A percentile compares a stretch with the other conserved stretches of the same genome.
Conservation (phyloP, 2,797 vertebrate genomes). For the Agapornis canus region DNA sequence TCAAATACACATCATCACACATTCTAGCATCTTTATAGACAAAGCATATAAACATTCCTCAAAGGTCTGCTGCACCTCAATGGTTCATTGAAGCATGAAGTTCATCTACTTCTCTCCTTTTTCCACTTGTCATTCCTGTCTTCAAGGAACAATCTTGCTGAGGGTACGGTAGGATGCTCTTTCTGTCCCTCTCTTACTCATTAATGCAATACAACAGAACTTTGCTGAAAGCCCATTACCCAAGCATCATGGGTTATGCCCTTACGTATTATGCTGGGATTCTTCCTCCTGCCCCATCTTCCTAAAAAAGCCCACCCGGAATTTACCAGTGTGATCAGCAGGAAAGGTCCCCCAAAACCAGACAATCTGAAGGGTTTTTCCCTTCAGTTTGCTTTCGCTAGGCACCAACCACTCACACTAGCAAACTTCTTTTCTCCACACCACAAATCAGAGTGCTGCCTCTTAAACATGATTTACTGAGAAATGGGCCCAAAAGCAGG, state of each 20-base stretch:
- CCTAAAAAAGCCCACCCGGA: background rate
- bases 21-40: background rate
- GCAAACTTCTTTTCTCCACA: background rate
- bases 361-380: background rate
- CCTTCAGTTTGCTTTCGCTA: background rate
- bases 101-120: background rate
- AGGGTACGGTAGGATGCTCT: background rate
- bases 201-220: background rate
- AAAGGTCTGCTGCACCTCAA: background rate
- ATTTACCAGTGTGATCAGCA: background rate
- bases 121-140: background rate
- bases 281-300: background rate
- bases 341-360: background rate
- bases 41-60: background rate
- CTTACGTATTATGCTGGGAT: background rate
- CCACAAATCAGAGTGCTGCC: background rate
- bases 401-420: background rate
- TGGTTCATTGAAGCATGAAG: background rate
- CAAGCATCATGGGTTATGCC: background rate
- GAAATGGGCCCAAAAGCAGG: background rate
- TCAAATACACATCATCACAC: constrained; percentile 1
- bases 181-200: background rate
- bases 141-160: background rate
- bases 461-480: background rate
- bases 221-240: background rate